Conservation (phyloP, 2,888 invertebrate species). For the Liopterus haemorrhoidalis region DNA sequence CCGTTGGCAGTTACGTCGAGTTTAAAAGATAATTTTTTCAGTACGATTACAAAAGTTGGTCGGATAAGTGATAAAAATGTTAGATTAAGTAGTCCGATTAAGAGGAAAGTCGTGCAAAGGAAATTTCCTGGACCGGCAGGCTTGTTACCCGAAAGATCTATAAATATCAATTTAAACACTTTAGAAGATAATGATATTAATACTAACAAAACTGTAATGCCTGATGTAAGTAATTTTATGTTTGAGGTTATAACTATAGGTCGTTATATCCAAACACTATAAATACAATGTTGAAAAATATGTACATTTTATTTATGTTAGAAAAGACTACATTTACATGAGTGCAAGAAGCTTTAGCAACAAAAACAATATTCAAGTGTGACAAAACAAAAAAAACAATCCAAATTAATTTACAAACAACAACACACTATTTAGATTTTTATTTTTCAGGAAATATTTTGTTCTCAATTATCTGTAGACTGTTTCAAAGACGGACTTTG, state of each 20-base stretch:
- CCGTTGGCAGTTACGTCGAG: background rate
- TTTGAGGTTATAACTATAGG: no score
- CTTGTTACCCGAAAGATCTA: conserved; percentile 29
- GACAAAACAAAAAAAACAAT: no score
- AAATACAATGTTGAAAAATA: no score
- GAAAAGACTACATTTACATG: no score
- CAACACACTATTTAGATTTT: conserved; percentile 6
- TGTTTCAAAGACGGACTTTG: conserved; percentile 35
- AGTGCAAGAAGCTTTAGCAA: no score
- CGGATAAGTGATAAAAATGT: conserved; percentile 10
- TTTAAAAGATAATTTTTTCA: background rate
- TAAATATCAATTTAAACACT: conserved; percentile 17
- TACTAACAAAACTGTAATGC: conserved; percentile 6
- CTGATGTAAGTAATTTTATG: conserved; percentile 10
- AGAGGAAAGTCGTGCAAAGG: conserved; percentile 30
- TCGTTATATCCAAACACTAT: no score
- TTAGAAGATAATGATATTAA: conserved; percentile 14
- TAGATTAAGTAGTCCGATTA: conserved; percentile 4
- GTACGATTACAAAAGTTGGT: background rate
- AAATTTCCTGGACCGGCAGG: conserved; percentile 38
- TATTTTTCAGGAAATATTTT: conserved; percentile 26
- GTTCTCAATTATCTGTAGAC: conserved; percentile 35
- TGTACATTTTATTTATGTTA: no score
- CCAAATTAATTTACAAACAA: no score
- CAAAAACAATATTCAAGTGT: no score